These are phyloP conservation scores for Aurelia aurita complex sp. Pacific DNA, from an alignment of 30 jellyfish, hydroid and myxozoan species.

Conservation along the genomic window DNA sequence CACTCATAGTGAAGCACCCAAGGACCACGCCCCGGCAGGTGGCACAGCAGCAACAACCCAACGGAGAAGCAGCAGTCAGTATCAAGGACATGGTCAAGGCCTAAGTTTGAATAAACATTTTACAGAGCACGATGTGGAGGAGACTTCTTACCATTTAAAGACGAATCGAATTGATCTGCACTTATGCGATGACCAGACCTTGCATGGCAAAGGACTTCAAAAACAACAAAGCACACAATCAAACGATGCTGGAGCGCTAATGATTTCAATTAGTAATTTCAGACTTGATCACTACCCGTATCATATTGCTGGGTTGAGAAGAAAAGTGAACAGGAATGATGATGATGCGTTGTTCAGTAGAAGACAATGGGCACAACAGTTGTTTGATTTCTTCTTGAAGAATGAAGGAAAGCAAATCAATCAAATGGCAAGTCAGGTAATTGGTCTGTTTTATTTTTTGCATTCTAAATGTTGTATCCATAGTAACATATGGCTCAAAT, in stretches of 20 bases:
- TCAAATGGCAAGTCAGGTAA: constrained; percentile 30
- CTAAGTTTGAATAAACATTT: constrained; percentile 54
- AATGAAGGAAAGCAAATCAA: constrained; percentile 75
- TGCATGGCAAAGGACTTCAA: constrained; percentile 47
- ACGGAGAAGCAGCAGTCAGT: constrained; percentile 20
- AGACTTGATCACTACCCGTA: constrained; percentile 94
- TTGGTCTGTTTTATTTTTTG: neutral
- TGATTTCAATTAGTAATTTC: constrained; percentile 66
- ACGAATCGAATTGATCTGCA: constrained; percentile 90
- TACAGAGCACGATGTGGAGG: constrained; percentile 81
- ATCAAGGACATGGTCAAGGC: constrained; percentile 58
- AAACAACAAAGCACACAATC: neutral
- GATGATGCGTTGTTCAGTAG: constrained; percentile 85
- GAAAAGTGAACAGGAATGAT: constrained; percentile 62
- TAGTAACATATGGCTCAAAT: no score
- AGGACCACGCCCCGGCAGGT: constrained; percentile 37
- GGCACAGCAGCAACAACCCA: constrained; percentile 5
- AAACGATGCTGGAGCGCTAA: constrained; percentile 81
- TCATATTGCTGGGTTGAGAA: constrained; percentile 85
- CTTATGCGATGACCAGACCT: constrained; percentile 89
- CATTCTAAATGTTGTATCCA: no score
- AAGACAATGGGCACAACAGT: constrained; percentile 94
- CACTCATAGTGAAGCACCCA: constrained; percentile 61
- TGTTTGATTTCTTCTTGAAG: constrained; percentile 75
- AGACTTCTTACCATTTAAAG: constrained; percentile 87